Conservation (phyloP, 2,888 invertebrate genomes). For the Mongoloraphidia duomilia region DNA sequence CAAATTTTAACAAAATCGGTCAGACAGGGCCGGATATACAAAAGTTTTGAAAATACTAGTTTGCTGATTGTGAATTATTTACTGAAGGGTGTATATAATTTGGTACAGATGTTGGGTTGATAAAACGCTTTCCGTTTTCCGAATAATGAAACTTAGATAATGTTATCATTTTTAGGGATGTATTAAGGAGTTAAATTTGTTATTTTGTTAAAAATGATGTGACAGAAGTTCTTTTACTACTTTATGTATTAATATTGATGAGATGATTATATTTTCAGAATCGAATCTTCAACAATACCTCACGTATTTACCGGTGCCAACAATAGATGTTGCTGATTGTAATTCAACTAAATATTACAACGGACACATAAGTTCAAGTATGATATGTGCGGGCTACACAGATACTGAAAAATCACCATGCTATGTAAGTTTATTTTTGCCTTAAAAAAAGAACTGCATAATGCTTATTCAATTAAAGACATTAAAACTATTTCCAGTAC, state of each 20-base stretch:
- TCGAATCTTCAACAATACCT: constrained; percentile 34
- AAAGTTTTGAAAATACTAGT: too few species aligned
- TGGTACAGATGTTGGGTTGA: too few species aligned
- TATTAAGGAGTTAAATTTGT: too few species aligned
- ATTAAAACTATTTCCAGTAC: background rate
- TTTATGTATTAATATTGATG: too few species aligned
- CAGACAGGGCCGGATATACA: too few species aligned
- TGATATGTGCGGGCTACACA: constrained; percentile 43
- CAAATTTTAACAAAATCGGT: too few species aligned
- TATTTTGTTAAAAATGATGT: too few species aligned
- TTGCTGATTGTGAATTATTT: too few species aligned
- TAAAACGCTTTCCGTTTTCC: background rate
- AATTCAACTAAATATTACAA: constrained; percentile 47
- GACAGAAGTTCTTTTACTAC: too few species aligned
- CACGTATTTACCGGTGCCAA: constrained; percentile 38
- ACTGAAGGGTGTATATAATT: too few species aligned
- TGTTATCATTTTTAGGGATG: too few species aligned
- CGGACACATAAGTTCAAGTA: constrained; percentile 37
- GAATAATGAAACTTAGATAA: background rate
- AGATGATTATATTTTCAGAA: constrained; percentile 21
- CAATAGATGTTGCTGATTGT: constrained; percentile 37
- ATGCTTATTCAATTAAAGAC: background rate
- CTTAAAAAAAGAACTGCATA: background rate
- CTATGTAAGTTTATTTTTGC: constrained; percentile 38
- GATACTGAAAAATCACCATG: constrained; percentile 40